phyloP scores from a whole-genome alignment of 2,888 invertebrate genomes.

The Callinectes sapidus region DNA sequence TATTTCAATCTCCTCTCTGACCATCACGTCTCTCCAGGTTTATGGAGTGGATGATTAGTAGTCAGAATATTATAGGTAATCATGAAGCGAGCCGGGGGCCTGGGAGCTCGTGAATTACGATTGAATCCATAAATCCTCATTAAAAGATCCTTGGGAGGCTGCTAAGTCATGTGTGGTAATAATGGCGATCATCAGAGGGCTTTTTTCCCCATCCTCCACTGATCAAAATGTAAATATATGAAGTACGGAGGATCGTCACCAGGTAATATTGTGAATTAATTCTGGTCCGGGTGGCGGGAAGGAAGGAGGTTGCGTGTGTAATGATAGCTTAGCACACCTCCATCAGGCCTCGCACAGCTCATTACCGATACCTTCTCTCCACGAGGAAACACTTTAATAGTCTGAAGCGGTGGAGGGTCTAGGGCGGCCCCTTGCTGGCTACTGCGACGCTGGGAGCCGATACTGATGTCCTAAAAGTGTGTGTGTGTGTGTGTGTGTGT shows the following conservation, averaged over 20 bases:
- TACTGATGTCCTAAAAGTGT: not conserved
- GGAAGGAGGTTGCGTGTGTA: constrained; percentile 19
- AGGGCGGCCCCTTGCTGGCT: not conserved
- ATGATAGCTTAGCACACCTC: constrained; percentile 28
- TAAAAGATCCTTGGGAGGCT: constrained; percentile 32
- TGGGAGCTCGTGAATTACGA: constrained; percentile 54
- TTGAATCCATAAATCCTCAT: constrained; percentile 57
- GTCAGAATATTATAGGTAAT: constrained; percentile 58
- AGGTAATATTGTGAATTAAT: constrained; percentile 16
- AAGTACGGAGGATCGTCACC: constrained; percentile 30
- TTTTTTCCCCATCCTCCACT: not conserved
- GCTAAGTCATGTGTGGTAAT: constrained; percentile 55
- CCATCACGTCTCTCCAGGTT: constrained; percentile 39
- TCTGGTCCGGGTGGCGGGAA: constrained; percentile 8
- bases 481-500: not conserved
- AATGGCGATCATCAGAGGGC: constrained; percentile 51
- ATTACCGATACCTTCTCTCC: constrained; percentile 7
- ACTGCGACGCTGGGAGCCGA: not conserved
- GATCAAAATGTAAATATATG: constrained; percentile 53
- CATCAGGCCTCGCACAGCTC: not conserved
- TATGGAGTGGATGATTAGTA: constrained; percentile 58
- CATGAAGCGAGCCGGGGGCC: constrained; percentile 41
- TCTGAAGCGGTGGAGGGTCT: not conserved
- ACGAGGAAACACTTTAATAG: constrained; percentile 1
- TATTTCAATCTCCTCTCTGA: constrained; percentile 40